phyloP scores from a whole-genome alignment of 2,797 vertebrate species.

The Sebastes diploproa region DNA sequence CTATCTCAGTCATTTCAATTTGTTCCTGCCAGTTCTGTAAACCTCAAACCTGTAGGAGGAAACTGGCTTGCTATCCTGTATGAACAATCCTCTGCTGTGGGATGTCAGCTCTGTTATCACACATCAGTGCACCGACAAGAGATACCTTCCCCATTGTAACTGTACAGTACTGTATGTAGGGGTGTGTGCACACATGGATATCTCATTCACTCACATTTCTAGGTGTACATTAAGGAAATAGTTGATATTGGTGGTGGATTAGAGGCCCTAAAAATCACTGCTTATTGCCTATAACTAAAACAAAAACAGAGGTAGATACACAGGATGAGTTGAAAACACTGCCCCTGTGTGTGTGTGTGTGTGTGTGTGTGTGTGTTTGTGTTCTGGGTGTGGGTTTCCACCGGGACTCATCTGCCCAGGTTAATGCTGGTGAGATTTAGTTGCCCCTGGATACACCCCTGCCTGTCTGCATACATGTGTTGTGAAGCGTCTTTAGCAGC shows the following conservation, averaged over 20 bases:
- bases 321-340: slow-evolving; percentile 16
- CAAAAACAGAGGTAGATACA: background rate
- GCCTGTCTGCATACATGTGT: slow-evolving; percentile 69
- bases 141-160: background rate
- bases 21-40: background rate
- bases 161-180: background rate
- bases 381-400: slow-evolving; percentile 61
- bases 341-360: slow-evolving; percentile 15
- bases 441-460: slow-evolving; percentile 78
- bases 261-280: background rate
- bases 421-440: slow-evolving; percentile 71
- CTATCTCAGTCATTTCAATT: background rate
- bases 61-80: background rate
- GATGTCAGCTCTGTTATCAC: slow-evolving; percentile 6
- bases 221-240: background rate
- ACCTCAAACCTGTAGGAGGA: background rate
- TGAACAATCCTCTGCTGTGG: background rate
- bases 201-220: background rate
- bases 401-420: slow-evolving; percentile 59
- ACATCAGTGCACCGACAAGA: background rate
- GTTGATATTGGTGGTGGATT: background rate
- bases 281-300: background rate
- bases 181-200: background rate
- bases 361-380: slow-evolving; percentile 21
- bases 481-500: slow-evolving; percentile 59